These are phyloP conservation scores for Sciurus vulgaris DNA, from an alignment of 2,797 vertebrate genomes.

Conservation along the genomic window DNA sequence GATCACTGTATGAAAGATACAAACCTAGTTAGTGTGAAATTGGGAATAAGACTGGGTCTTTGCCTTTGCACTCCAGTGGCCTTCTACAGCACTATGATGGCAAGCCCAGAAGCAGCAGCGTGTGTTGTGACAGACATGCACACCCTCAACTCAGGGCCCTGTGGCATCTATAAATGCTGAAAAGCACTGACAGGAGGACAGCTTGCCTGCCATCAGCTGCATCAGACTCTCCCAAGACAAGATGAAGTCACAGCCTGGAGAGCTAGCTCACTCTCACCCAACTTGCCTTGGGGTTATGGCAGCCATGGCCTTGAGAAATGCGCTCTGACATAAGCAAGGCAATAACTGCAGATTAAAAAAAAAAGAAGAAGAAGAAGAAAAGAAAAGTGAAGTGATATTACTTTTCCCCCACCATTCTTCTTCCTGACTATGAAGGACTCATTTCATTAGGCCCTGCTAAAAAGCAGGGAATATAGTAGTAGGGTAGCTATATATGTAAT, in stretches of 20 bases:
- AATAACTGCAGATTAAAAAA: neutral
- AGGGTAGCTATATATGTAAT: neutral
- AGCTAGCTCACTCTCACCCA: neutral
- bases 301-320: neutral
- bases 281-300: neutral
- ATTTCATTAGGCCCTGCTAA: constrained; percentile 32
- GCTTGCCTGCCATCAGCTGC: neutral
- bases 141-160: neutral
- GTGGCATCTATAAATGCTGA: neutral
- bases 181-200: neutral
- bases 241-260: neutral
- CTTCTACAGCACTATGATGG: neutral
- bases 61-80: neutral
- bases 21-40: neutral
- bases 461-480: neutral
- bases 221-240: neutral
- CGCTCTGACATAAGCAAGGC: neutral
- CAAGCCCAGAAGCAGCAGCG: neutral
- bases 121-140: neutral
- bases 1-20: neutral
- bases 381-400: neutral
- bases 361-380: no score
- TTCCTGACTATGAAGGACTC: neutral
- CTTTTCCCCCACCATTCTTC: neutral
- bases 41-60: neutral